Conservation (phyloP, 2,797 vertebrate genomes). For the Rhyacichthys aspro region DNA sequence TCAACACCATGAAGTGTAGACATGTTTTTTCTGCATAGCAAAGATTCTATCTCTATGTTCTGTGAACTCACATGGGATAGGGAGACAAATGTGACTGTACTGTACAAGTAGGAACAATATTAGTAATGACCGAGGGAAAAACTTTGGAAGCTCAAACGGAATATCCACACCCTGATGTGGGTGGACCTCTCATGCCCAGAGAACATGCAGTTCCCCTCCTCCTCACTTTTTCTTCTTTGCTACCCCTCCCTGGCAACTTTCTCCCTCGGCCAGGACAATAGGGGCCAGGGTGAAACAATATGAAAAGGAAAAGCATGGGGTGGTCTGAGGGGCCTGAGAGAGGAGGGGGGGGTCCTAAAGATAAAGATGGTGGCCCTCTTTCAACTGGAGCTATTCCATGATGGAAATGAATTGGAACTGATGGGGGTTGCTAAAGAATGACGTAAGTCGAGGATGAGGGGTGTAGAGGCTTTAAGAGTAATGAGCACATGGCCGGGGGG, state of each 20-base stretch:
- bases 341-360: slow-evolving; percentile 13
- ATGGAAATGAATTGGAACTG: slow-evolving; percentile 40
- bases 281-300: slow-evolving; percentile 62
- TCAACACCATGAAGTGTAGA: not conserved
- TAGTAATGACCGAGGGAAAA: slow-evolving; percentile 28
- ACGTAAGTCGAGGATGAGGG: slow-evolving; percentile 27
- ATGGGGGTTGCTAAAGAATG: slow-evolving; percentile 27
- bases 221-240: slow-evolving; percentile 27
- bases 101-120: slow-evolving; percentile 11
- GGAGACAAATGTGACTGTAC: slow-evolving; percentile 18
- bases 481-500: slow-evolving; percentile 35
- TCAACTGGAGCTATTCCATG: slow-evolving; percentile 30
- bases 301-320: slow-evolving; percentile 49
- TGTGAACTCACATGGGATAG: slow-evolving; percentile 15
- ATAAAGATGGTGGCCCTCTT: slow-evolving; percentile 34
- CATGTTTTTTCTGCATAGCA: not conserved
- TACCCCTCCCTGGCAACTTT: slow-evolving; percentile 36
- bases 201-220: slow-evolving; percentile 47
- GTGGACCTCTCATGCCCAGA: slow-evolving; percentile 42
- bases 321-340: slow-evolving; percentile 40
- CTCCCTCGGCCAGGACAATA: slow-evolving; percentile 54
- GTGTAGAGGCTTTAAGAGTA: slow-evolving; percentile 7
- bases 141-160: slow-evolving; percentile 60
- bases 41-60: not conserved
- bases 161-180: slow-evolving; percentile 68